Conservation (phyloP, 1,140 invertebrate genomes). For the Portunus trituberculatus region DNA sequence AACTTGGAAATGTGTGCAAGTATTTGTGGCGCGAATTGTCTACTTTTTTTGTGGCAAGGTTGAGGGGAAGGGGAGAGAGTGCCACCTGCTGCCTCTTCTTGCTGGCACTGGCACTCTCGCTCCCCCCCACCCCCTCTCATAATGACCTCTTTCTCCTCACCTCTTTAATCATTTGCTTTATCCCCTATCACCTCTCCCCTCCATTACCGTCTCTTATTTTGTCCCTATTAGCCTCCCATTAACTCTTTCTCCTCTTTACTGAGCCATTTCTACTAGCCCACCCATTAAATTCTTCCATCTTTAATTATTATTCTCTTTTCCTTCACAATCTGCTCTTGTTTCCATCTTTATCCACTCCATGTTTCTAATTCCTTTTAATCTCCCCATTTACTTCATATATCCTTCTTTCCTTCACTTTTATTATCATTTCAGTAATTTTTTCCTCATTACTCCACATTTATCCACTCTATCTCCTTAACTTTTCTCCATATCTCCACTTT, state of each 20-base stretch:
- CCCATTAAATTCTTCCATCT: neutral
- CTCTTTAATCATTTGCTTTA: no score
- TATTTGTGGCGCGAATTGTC: no score
- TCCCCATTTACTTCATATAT: neutral
- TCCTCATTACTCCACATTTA: no score
- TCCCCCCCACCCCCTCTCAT: neutral
- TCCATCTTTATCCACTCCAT: neutral
- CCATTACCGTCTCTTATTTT: neutral
- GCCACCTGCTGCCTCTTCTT: neutral
- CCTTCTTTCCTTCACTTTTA: neutral
- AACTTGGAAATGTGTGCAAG: no score
- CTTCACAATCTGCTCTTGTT: neutral
- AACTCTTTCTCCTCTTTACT: no score
- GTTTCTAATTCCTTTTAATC: neutral
- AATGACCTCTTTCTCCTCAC: no score
- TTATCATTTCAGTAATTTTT: no score
- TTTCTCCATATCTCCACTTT: neutral
- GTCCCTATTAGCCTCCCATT: no score
- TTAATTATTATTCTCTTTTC: neutral
- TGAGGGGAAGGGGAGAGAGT: neutral
- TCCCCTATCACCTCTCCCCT: neutral
- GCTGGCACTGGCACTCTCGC: neutral
- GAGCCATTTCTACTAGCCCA: no score
- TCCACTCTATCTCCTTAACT: neutral
- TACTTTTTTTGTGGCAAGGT: neutral